Conservation (phyloP, 2,797 vertebrate species). For the Sebastes baramenuke region DNA sequence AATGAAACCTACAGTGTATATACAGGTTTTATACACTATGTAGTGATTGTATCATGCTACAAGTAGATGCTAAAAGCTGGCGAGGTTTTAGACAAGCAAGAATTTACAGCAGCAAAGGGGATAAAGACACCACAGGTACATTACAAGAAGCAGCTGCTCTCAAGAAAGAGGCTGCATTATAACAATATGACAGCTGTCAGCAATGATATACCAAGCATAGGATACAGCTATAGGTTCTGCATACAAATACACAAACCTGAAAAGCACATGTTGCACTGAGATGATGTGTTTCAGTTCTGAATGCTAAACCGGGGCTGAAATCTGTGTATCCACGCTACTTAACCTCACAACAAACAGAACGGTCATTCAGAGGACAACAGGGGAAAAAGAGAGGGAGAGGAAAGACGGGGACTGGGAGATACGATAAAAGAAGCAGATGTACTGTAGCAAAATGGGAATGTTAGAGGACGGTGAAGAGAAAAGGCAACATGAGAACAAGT, state of each 20-base stretch:
- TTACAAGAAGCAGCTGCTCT: conserved; percentile 36
- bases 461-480: neutral
- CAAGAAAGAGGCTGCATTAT: conserved; percentile 43
- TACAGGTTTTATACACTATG: too few species aligned
- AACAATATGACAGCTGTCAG: conserved; percentile 63
- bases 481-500: conserved; percentile 28
- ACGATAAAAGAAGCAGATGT: neutral
- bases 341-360: conserved; percentile 45
- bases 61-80: conserved; percentile 15
- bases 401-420: neutral
- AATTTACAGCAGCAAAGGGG: conserved; percentile 53
- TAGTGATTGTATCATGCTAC: neutral
- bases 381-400: neutral
- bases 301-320: conserved; percentile 27
- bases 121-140: conserved; percentile 40
- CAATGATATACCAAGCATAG: conserved; percentile 50
- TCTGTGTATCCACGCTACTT: conserved; percentile 25
- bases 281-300: conserved; percentile 6
- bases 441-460: neutral
- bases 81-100: neutral
- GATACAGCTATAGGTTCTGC: conserved; percentile 16
- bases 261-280: conserved; percentile 48
- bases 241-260: conserved; percentile 39
- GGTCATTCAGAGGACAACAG: conserved; percentile 32
- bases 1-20: neutral